These are phyloP conservation scores for Fragum sueziense DNA, from an alignment of 2,888 invertebrate genomes.

Conservation along the genomic window DNA sequence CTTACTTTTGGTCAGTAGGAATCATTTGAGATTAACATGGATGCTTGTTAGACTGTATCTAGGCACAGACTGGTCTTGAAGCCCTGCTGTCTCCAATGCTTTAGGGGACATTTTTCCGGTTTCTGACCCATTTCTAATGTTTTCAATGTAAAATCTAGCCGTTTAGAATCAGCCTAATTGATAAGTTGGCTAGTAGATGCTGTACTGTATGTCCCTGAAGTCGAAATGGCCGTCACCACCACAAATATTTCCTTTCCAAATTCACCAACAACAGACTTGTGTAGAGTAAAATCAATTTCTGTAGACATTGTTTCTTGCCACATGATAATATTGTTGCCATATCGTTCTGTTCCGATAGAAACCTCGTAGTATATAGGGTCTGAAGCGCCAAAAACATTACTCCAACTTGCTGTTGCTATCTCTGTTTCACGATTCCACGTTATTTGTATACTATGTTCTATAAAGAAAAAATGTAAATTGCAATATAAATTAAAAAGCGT, in stretches of 20 bases:
- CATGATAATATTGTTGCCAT: slow-evolving; percentile 24
- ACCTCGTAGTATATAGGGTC: slow-evolving; percentile 33
- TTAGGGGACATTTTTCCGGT: too few relatives aligned
- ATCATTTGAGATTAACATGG: too few relatives aligned
- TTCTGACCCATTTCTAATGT: background rate
- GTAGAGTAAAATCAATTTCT: slow-evolving; percentile 21
- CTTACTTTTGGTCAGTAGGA: too few relatives aligned
- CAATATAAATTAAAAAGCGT: background rate
- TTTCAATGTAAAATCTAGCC: background rate
- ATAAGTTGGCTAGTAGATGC: background rate
- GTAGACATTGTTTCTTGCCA: slow-evolving; percentile 38
- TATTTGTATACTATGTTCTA: background rate
- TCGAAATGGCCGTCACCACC: slow-evolving; percentile 18
- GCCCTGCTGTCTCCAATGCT: background rate
- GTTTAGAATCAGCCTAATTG: background rate
- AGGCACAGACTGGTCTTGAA: background rate
- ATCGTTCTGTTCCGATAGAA: slow-evolving; percentile 25
- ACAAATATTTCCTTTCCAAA: slow-evolving; percentile 28
- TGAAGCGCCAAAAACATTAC: slow-evolving; percentile 21
- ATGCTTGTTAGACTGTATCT: too few relatives aligned
- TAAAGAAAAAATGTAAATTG: background rate
- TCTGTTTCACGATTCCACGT: background rate
- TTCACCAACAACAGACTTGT: slow-evolving; percentile 15
- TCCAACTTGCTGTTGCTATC: slow-evolving; percentile 27
- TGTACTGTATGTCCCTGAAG: slow-evolving; percentile 14